Conservation (phyloP, 2,113 vertebrate genomes). For the Mormyrus lacerda region DNA sequence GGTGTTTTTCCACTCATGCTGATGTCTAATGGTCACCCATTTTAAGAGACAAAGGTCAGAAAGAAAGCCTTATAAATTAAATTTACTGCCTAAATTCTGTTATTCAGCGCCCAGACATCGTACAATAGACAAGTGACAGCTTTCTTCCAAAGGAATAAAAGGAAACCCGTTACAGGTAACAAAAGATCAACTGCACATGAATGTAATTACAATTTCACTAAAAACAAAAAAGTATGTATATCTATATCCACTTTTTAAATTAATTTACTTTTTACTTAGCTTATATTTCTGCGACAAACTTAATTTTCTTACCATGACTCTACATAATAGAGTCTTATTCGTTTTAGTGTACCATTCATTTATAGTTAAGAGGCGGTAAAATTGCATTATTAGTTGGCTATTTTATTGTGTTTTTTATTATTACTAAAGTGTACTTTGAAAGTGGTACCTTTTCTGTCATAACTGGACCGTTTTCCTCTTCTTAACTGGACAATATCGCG, state of each 20-base stretch:
- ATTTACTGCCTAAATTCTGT: conserved; percentile 51
- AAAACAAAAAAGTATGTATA: background rate
- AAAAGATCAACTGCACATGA: background rate
- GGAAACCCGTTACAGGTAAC: conserved; percentile 56
- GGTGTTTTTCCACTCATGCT: conserved; percentile 90
- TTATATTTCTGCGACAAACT: background rate
- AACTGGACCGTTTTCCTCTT: background rate
- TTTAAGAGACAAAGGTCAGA: conserved; percentile 78
- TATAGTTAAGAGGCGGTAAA: background rate
- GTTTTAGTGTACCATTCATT: conserved; percentile 1
- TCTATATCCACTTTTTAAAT: background rate
- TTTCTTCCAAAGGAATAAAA: conserved; percentile 46
- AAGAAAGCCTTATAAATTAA: conserved; percentile 79
- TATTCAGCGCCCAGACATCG: conserved; percentile 47
- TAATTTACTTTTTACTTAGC: background rate
- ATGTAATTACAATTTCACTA: conserved; percentile 2
- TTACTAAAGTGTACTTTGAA: background rate
- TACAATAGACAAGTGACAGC: conserved; percentile 49
- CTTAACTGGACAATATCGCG: background rate
- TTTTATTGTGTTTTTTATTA: background rate
- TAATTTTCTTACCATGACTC: background rate
- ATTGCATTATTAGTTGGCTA: background rate
- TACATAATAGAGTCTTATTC: background rate
- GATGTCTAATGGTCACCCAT: conserved; percentile 71
- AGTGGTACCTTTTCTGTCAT: background rate